These are phyloP conservation scores for Kuschelorhynchus macadamiae DNA, from an alignment of 2,888 invertebrate genomes.

Conservation along the genomic window DNA sequence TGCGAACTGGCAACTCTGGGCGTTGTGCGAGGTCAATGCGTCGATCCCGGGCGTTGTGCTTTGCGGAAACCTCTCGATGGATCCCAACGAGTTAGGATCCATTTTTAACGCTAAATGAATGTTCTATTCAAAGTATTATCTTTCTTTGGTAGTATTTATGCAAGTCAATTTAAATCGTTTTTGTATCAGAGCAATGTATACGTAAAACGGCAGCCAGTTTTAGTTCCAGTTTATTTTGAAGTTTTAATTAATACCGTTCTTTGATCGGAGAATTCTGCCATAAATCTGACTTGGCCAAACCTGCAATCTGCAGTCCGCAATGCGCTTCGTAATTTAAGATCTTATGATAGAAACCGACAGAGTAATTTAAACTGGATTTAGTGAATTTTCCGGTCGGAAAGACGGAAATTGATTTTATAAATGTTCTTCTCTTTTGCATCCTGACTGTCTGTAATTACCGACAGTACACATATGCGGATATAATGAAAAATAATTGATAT, in stretches of 20 bases:
- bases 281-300: constrained; percentile 19
- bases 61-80: too few species aligned
- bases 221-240: neutral
- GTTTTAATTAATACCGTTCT: constrained; percentile 9
- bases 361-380: constrained; percentile 19
- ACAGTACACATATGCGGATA: too few species aligned
- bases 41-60: too few species aligned
- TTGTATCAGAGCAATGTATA: too few species aligned
- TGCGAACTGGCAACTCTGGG: too few species aligned
- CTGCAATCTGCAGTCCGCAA: constrained; percentile 30
- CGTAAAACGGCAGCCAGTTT: neutral
- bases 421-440: neutral
- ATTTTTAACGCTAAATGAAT: too few species aligned
- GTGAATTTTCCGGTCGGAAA: constrained; percentile 20
- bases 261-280: constrained; percentile 9
- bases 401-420: constrained; percentile 11
- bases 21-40: too few species aligned
- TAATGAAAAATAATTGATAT: too few species aligned
- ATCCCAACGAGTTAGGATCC: too few species aligned
- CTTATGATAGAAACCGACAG: constrained; percentile 26
- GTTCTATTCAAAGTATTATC: too few species aligned
- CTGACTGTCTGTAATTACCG: neutral
- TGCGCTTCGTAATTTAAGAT: constrained; percentile 33
- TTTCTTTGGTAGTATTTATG: too few species aligned
- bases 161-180: too few species aligned